These are phyloP conservation scores for Hiodon tergisus DNA, from an alignment of 2,113 vertebrate species.

Conservation along the genomic window DNA sequence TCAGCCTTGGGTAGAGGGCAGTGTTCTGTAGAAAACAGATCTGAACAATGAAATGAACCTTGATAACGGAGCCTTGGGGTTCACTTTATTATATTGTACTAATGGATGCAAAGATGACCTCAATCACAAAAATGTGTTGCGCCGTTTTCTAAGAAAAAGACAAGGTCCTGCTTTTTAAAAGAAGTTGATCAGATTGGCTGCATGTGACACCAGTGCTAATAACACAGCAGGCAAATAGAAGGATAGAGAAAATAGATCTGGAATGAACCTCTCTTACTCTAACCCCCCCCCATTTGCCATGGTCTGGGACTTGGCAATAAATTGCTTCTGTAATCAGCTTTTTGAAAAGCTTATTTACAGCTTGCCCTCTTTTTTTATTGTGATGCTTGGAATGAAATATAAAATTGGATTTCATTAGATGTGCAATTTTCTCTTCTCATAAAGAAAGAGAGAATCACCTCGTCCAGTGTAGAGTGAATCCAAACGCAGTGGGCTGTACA, in stretches of 20 bases:
- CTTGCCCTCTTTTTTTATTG: slow-evolving; percentile 71
- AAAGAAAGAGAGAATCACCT: slow-evolving; percentile 40
- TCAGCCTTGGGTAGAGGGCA: slow-evolving; percentile 62
- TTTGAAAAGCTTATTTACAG: slow-evolving; percentile 76
- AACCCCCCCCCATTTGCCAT: slow-evolving; percentile 49
- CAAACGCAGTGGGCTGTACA: slow-evolving; percentile 37
- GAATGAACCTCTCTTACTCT: slow-evolving; percentile 36
- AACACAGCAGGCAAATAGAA: slow-evolving; percentile 70
- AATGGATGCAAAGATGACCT: slow-evolving; percentile 78
- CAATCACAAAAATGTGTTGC: slow-evolving; percentile 67
- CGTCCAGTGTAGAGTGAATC: slow-evolving; percentile 4
- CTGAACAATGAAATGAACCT: slow-evolving; percentile 58
- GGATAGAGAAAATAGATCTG: slow-evolving; percentile 58
- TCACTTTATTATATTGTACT: slow-evolving; percentile 65
- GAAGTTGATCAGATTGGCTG: slow-evolving; percentile 75
- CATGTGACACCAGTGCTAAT: slow-evolving; percentile 66
- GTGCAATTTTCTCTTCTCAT: slow-evolving; percentile 63
- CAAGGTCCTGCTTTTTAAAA: slow-evolving; percentile 52
- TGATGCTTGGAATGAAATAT: slow-evolving; percentile 68
- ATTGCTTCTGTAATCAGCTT: slow-evolving; percentile 76
- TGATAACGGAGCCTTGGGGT: slow-evolving; percentile 69
- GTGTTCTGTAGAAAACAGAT: slow-evolving; percentile 49
- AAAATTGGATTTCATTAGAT: slow-evolving; percentile 74
- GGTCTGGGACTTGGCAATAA: slow-evolving; percentile 65
- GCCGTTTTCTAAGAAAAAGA: slow-evolving; percentile 58